Conservation (phyloP, 2,888 invertebrate species). For the Aspidiotus rigidus region DNA sequence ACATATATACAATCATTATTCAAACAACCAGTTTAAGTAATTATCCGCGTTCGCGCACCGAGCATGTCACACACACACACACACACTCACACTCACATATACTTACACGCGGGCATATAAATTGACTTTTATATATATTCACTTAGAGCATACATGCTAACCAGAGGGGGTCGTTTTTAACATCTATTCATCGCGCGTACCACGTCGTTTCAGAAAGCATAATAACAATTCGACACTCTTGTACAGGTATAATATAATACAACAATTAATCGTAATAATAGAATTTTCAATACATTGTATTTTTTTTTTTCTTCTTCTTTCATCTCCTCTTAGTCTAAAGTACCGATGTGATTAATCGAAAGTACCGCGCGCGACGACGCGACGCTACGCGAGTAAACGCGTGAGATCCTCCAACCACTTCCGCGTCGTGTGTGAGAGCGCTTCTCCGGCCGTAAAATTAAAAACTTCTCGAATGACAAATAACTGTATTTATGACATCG, state of each 20-base stretch:
- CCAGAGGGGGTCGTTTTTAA: conserved; percentile 3
- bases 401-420: background rate
- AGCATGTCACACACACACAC: background rate
- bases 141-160: conserved; percentile 2
- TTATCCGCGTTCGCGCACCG: conserved; percentile 12
- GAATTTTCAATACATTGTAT: conserved; percentile 1
- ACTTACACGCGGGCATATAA: conserved; percentile 15
- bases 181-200: background rate
- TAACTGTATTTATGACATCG: conserved; percentile 25
- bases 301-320: background rate
- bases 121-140: conserved; percentile 20
- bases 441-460: conserved; percentile 14
- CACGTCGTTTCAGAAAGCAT: background rate
- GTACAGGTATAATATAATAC: background rate
- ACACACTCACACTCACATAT: no score
- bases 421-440: background rate
- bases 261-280: background rate
- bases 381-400: no score
- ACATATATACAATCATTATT: conserved; percentile 16
- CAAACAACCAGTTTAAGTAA: conserved; percentile 26
- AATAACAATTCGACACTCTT: background rate
- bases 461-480: conserved; percentile 31
- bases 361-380: background rate
- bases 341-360: background rate
- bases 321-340: no score